phyloP scores from a whole-genome alignment of 2,888 invertebrate species.

The Thymelicus lineola region DNA sequence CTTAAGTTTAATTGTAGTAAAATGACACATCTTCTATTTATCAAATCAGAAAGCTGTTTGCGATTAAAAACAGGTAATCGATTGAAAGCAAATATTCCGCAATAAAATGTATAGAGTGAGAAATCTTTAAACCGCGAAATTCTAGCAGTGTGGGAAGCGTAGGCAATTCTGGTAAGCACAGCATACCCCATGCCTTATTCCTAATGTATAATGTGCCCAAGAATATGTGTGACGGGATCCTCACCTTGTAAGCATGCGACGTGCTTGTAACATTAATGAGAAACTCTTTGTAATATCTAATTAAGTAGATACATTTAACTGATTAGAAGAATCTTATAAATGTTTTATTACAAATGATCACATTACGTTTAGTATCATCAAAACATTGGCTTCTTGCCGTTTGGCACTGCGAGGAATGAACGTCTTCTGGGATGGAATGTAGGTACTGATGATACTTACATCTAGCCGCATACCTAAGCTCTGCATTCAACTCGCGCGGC shows the following conservation, averaged over 20 bases:
- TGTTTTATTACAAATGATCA: conserved; percentile 28
- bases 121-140: conserved; percentile 5
- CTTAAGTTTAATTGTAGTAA: too few species aligned
- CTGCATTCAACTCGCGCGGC: too few species aligned
- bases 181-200: conserved; percentile 22
- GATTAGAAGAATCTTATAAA: conserved; percentile 40
- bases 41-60: too few species aligned
- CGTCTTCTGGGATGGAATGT: too few species aligned
- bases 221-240: conserved; percentile 34
- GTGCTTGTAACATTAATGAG: conserved; percentile 41
- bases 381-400: not conserved
- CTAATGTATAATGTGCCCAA: conserved; percentile 32
- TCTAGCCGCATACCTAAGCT: too few species aligned
- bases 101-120: conserved; percentile 3
- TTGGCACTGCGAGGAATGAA: not conserved
- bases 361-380: not conserved
- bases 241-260: conserved; percentile 36
- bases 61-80: too few species aligned
- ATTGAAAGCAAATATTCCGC: too few species aligned
- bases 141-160: conserved; percentile 26
- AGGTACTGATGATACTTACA: too few species aligned
- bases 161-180: conserved; percentile 21
- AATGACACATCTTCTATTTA: too few species aligned
- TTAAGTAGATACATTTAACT: conserved; percentile 38
- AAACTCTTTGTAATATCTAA: conserved; percentile 37